Percentiles rank a stretch among this genome's conserved stretches.
These are phyloP conservation scores for Aethina tumida DNA, from an alignment of 1,140 invertebrate genomes.

Conservation along the genomic window DNA sequence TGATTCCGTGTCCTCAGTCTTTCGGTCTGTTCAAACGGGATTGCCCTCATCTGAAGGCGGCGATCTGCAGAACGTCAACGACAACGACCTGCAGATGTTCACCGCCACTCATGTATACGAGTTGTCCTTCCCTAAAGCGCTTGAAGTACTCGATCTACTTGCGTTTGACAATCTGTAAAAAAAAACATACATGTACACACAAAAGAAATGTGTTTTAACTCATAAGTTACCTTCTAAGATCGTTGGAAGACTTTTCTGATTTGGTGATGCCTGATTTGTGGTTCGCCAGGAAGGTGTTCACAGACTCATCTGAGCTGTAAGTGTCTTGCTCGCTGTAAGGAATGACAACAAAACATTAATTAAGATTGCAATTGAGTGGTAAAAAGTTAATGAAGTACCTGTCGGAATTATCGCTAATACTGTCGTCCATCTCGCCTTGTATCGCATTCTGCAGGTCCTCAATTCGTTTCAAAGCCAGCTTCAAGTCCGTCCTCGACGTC, in stretches of 20 bases:
- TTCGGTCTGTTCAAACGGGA: too few relatives aligned
- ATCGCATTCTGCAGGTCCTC: constrained; percentile 78
- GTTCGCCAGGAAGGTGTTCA: constrained; percentile 47
- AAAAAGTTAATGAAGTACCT: constrained; percentile 36
- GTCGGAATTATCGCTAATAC: constrained; percentile 49
- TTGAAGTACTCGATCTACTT: constrained; percentile 25
- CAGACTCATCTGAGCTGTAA: constrained; percentile 50
- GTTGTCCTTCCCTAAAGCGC: constrained; percentile 25
- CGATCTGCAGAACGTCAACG: constrained; percentile 33
- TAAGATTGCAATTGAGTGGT: background rate
- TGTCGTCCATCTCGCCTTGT: constrained; percentile 60
- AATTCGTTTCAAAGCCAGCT: constrained; percentile 71
- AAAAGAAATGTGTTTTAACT: background rate
- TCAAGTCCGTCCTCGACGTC: constrained; percentile 57
- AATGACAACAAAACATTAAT: too few relatives aligned
- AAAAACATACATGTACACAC: background rate
- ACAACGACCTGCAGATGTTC: constrained; percentile 32
- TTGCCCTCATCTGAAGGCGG: too few relatives aligned
- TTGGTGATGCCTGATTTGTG: constrained; percentile 38
- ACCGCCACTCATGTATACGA: constrained; percentile 35
- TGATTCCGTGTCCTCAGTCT: too few relatives aligned
- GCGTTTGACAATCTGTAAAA: constrained; percentile 19
- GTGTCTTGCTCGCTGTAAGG: constrained; percentile 44
- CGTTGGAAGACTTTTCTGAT: constrained; percentile 19
- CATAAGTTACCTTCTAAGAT: constrained; percentile 18